Evolutionary conservation across 2,113 vertebrate species (phyloP).

Genomic region (Rhea pennata): DNA sequence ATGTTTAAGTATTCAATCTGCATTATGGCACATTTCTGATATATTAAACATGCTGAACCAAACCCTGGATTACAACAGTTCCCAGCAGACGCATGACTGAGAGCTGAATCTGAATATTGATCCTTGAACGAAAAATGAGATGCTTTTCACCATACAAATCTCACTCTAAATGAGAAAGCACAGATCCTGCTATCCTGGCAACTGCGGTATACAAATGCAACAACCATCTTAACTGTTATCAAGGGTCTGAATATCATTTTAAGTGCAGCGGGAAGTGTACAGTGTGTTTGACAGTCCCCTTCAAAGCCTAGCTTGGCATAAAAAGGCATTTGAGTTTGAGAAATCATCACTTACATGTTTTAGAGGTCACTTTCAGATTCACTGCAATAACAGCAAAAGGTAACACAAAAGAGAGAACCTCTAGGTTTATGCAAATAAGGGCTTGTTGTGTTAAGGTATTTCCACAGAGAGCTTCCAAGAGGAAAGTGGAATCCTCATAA

Average conservation of each 20-base stretch:
- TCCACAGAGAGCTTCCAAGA: too few species aligned
- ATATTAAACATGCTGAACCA: background rate
- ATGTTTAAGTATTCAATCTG: too few species aligned
- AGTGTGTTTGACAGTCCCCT: background rate
- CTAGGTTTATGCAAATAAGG: background rate
- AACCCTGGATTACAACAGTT: background rate
- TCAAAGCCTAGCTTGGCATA: background rate
- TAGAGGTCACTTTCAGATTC: background rate
- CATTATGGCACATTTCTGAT: too few species aligned
- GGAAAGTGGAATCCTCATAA: background rate
- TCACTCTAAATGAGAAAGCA: background rate
- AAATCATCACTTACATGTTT: accelerated
- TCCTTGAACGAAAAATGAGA: background rate
- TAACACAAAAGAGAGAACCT: background rate
- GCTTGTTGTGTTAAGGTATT: background rate
- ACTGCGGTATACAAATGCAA: accelerated
- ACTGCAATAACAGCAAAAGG: background rate
- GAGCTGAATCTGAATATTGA: too few species aligned
- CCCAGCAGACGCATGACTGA: background rate
- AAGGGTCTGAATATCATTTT: too few species aligned
- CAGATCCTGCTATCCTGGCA: too few species aligned
- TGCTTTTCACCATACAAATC: accelerated
- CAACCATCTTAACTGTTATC: too few species aligned
- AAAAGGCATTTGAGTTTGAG: background rate
- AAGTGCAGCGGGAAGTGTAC: background rate